phyloP scores from a whole-genome alignment of 2,113 vertebrate genomes.

The Gnathonemus echidnorhynchus region DNA sequence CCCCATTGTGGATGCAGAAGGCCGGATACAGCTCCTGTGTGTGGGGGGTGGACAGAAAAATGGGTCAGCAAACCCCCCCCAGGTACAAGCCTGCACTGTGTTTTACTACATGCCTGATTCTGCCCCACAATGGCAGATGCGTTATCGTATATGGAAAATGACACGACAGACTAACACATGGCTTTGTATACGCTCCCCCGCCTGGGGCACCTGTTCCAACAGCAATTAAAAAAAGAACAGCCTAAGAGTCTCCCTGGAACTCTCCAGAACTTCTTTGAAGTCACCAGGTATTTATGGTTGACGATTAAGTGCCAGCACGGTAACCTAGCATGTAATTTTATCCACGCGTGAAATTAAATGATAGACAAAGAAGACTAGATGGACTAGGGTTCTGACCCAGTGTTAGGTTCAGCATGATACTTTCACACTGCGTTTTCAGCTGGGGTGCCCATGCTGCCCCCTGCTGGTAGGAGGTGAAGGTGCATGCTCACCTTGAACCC shows the following conservation, averaged over 20 bases:
- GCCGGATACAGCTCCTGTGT: constrained; percentile 90
- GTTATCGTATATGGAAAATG: background rate
- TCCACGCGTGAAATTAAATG: background rate
- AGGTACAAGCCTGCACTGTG: background rate
- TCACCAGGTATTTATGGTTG: background rate
- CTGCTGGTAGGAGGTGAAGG: background rate
- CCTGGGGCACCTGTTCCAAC: background rate
- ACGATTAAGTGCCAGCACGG: background rate
- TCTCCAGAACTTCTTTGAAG: background rate
- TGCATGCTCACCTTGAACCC: constrained; percentile 83
- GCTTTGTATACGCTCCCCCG: background rate
- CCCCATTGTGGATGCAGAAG: constrained; percentile 97
- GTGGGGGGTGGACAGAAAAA: background rate
- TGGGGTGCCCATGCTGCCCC: background rate
- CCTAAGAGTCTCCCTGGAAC: background rate
- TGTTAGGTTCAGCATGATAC: background rate
- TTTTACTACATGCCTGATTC: background rate
- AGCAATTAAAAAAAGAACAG: background rate
- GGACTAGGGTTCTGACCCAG: background rate
- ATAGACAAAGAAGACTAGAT: background rate
- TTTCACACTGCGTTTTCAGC: background rate
- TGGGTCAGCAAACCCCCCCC: background rate
- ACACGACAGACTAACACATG: background rate
- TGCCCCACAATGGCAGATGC: background rate
- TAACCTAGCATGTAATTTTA: background rate